Evolutionary conservation across 1,140 invertebrate genomes (phyloP), one percentile per base, ranked within the genome.

Genomic region (Brevipalpus yothersi): DNA sequence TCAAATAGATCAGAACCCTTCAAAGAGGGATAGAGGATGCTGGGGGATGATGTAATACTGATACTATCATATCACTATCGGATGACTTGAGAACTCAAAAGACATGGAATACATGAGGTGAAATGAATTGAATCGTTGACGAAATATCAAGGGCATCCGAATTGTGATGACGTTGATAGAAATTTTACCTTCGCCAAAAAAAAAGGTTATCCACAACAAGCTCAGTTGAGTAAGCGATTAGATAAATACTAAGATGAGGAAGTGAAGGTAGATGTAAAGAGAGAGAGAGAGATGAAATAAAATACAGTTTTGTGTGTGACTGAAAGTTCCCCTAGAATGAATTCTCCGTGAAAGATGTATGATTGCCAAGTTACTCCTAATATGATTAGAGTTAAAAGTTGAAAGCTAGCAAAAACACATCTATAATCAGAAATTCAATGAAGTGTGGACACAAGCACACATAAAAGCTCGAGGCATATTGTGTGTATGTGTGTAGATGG

Each of bases 361-460:
- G 15, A n/a, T 21, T 49, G 15, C 19, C 19, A 4, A 15, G 15
- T 49, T 15, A 15, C 19, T 49, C 19, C 19, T 15, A 49, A 49
- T n/a, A 15, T 49, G 47, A 19, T 49, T 21, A 19, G 15, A 15
- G 47, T 49, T n/a, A 49, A 49, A 49, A n/a, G 47, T 49, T 49
- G 19, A 49, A 15, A 49, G 47, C 15, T 49, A n/a, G 47, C 15
- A 54, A n/a, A 54, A 17, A n/a, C 40, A 59, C 23, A 58, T 40
- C 54, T 60, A 62, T 54, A 59, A 47, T 41, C 31, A 60, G 21
- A 53, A 40, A n/a, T 31, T 43, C 51, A 43, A 53, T 4, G 31
- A 31, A 31, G 31, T 31, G 31, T 31, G 31, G 31, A 31, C 31
- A 31, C 31, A 31, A 2, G 5, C 31, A 31, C 31, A 31, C 31